Conservation (phyloP, 2,888 invertebrate species). For the Cinara cedri region DNA sequence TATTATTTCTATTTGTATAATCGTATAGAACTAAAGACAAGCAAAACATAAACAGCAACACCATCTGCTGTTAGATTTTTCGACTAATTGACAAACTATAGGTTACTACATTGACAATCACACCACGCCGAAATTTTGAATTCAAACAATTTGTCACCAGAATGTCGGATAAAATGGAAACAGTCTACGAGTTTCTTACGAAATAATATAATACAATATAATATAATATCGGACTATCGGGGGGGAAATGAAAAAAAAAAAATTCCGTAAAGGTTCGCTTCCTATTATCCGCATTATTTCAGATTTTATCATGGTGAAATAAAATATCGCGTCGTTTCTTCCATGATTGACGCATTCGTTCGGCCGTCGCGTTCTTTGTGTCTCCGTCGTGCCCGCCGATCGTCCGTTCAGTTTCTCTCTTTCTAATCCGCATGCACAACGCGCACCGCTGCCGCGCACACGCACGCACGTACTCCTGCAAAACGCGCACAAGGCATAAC, state of each 20-base stretch:
- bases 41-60: background rate
- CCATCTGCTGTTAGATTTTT: background rate
- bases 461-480: background rate
- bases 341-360: background rate
- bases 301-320: background rate
- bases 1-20: no score
- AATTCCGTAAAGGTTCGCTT: no score
- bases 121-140: no score
- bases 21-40: no score
- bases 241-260: no score
- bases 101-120: no score
- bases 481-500: background rate
- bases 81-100: background rate
- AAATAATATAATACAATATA: no score
- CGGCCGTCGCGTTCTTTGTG: background rate
- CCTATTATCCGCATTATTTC: background rate
- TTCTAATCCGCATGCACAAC: slow-evolving; percentile 1
- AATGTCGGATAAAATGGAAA: no score
- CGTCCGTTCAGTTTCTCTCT: slow-evolving; percentile 22
- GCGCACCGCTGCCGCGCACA: background rate
- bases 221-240: no score
- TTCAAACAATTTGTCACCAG: no score
- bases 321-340: background rate
- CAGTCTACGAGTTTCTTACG: no score
- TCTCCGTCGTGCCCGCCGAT: background rate